phyloP scores from a whole-genome alignment of 2,888 invertebrate genomes.

The Drosophila longiperda region DNA sequence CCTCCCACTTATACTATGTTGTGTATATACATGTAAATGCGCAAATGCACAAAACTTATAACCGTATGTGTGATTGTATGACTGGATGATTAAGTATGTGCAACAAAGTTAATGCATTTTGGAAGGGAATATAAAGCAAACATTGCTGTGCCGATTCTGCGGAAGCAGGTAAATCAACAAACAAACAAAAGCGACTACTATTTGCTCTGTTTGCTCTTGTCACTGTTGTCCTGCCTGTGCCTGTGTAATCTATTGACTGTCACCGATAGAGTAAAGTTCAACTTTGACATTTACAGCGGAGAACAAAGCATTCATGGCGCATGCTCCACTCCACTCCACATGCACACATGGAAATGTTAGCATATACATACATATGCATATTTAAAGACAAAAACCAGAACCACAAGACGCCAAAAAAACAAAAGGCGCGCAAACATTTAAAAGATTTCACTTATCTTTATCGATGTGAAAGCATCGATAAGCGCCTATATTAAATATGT shows the following conservation, averaged over 20 bases:
- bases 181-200: slow-evolving; percentile 34
- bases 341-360: neutral
- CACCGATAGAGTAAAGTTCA: slow-evolving; percentile 51
- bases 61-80: neutral
- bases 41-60: neutral
- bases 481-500: neutral
- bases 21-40: neutral
- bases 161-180: slow-evolving; percentile 47
- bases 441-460: neutral
- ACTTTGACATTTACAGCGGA: slow-evolving; percentile 67
- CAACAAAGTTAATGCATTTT: slow-evolving; percentile 9
- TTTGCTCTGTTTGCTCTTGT: slow-evolving; percentile 35
- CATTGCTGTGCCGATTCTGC: slow-evolving; percentile 38
- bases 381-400: neutral
- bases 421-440: slow-evolving; percentile 22
- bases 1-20: slow-evolving; percentile 21
- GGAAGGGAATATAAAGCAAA: slow-evolving; percentile 33
- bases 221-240: slow-evolving; percentile 5
- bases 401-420: slow-evolving; percentile 27
- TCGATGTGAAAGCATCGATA: neutral
- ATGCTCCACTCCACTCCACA: slow-evolving; percentile 46
- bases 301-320: slow-evolving; percentile 53
- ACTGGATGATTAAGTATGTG: slow-evolving; percentile 33
- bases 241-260: slow-evolving; percentile 24
- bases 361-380: slow-evolving; percentile 4